A percentile compares a stretch with the other conserved stretches of the same genome.
These are phyloP conservation scores for Lasiurus cinereus DNA, from an alignment of 2,113 vertebrate genomes.

Conservation along the genomic window DNA sequence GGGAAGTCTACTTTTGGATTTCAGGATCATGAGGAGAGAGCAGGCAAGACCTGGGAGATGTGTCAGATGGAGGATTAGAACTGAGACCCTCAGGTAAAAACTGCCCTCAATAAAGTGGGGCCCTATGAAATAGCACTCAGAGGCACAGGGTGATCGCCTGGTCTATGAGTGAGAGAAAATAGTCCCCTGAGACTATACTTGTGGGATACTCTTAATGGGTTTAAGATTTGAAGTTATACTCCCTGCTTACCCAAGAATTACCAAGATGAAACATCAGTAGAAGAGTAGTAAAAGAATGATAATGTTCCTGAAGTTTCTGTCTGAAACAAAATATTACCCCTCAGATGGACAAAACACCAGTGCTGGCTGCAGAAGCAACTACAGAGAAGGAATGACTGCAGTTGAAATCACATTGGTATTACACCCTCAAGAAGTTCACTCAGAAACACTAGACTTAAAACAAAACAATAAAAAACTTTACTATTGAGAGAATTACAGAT, in stretches of 20 bases:
- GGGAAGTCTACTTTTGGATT: not conserved
- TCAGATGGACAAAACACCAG: not conserved
- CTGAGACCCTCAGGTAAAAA: not conserved
- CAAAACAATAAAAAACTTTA: too few species aligned
- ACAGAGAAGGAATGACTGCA: not conserved
- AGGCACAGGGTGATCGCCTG: not conserved
- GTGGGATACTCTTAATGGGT: not conserved
- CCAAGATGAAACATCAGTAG: not conserved
- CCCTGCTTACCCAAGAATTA: slow-evolving; percentile 4
- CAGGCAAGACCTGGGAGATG: not conserved
- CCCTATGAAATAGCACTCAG: not conserved
- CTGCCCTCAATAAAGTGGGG: not conserved
- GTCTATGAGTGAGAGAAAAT: not conserved
- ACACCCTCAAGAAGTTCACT: too few species aligned
- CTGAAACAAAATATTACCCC: not conserved
- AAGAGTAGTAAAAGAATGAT: not conserved
- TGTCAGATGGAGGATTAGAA: not conserved
- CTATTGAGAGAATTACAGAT: too few species aligned
- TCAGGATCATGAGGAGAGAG: not conserved
- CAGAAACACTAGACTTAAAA: too few species aligned
- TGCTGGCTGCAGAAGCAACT: not conserved
- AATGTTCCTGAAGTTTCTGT: not conserved
- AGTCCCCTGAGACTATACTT: not conserved
- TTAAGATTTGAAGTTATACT: slow-evolving; percentile 7
- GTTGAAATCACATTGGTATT: not conserved